A percentile compares a stretch with the other conserved stretches of the same genome.
These are phyloP conservation scores for Apantesis nais DNA, from an alignment of 2,888 invertebrate genomes.

Conservation along the genomic window DNA sequence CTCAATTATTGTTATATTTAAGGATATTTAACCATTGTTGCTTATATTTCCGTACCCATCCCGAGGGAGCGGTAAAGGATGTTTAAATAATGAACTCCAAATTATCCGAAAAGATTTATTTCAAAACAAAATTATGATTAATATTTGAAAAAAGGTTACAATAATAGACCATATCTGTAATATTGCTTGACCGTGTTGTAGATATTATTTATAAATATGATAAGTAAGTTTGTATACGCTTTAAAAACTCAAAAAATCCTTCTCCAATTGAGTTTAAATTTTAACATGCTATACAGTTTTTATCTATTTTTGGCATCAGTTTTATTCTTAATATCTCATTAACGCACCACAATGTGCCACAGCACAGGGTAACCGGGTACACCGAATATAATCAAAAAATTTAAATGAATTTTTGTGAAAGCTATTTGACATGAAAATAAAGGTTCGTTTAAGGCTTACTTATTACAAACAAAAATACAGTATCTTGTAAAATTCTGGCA, in stretches of 20 bases:
- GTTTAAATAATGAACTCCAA: slow-evolving; percentile 46
- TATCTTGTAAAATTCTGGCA: background rate
- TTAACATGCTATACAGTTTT: too few species aligned
- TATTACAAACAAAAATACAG: slow-evolving; percentile 1
- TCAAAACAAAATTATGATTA: slow-evolving; percentile 32
- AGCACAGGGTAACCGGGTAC: too few species aligned
- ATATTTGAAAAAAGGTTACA: slow-evolving; percentile 21
- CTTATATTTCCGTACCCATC: slow-evolving; percentile 28
- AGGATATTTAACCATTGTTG: slow-evolving; percentile 32
- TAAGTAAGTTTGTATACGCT: too few species aligned
- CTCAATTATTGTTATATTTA: slow-evolving; percentile 19
- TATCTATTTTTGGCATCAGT: too few species aligned
- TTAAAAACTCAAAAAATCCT: too few species aligned
- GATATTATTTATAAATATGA: background rate
- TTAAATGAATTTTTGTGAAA: slow-evolving; percentile 9
- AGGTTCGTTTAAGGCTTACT: slow-evolving; percentile 5
- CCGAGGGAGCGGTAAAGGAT: slow-evolving; percentile 27
- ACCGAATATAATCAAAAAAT: background rate
- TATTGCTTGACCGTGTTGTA: background rate
- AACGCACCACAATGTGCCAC: too few species aligned
- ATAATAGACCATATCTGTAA: background rate
- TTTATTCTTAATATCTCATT: too few species aligned
- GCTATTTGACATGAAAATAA: slow-evolving; percentile 14
- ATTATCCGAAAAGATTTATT: slow-evolving; percentile 37
- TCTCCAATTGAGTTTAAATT: too few species aligned